These are phyloP conservation scores for Leucoma salicis DNA, from an alignment of 2,888 invertebrate genomes.

Conservation along the genomic window DNA sequence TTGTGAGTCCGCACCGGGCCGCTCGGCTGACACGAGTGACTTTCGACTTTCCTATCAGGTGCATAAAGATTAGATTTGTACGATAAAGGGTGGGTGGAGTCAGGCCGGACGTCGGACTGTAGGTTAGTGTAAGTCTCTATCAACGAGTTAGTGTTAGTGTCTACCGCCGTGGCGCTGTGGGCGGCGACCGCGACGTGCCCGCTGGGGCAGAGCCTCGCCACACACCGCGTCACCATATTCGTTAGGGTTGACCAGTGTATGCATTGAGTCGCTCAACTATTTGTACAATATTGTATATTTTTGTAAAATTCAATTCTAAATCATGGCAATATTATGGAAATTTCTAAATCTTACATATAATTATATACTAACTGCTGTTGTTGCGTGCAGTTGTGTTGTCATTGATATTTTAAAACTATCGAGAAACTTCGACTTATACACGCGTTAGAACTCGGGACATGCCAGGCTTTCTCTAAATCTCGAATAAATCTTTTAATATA, in stretches of 20 bases:
- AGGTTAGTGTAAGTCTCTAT: constrained; percentile 63
- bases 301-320: constrained; percentile 75
- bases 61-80: constrained; percentile 45
- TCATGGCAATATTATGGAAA: constrained; percentile 75
- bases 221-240: constrained; percentile 13
- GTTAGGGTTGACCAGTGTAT: constrained; percentile 55
- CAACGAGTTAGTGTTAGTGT: constrained; percentile 76
- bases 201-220: constrained; percentile 3
- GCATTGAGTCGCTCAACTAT: constrained; percentile 71
- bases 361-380: constrained; percentile 74
- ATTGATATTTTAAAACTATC: constrained; percentile 18
- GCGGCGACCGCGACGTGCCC: constrained; percentile 1
- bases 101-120: constrained; percentile 44
- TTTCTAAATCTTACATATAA: constrained; percentile 66
- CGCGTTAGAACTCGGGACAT: constrained; percentile 6
- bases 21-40: constrained; percentile 38
- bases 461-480: neutral
- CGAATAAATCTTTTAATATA: neutral
- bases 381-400: constrained; percentile 28
- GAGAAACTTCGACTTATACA: constrained; percentile 10
- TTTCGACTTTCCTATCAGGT: constrained; percentile 48
- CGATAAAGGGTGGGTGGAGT: constrained; percentile 35
- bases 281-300: constrained; percentile 80
- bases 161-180: constrained; percentile 23
- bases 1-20: constrained; percentile 33